Evolutionary conservation across 2,797 vertebrate species (phyloP).

Genomic region (Eutrigla gurnardus): DNA sequence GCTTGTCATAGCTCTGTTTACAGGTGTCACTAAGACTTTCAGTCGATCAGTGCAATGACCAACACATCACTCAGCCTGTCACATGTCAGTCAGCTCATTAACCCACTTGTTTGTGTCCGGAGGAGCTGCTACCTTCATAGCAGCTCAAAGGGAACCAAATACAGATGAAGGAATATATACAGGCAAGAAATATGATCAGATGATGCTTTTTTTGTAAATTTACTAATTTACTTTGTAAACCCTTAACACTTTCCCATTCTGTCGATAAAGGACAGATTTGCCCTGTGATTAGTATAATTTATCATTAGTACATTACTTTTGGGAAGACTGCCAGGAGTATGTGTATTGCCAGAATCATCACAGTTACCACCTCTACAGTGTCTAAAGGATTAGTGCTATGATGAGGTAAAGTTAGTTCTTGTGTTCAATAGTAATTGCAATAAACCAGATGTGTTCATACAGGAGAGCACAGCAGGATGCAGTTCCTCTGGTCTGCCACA

Average conservation of each 20-base stretch:
- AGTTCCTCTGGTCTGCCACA: neutral
- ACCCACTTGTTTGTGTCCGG: slow-evolving; percentile 16
- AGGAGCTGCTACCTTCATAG: neutral
- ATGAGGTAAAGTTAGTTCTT: slow-evolving; percentile 31
- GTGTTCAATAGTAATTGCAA: slow-evolving; percentile 15
- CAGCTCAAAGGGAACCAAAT: neutral
- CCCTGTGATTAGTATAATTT: slow-evolving; percentile 32
- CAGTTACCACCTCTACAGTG: slow-evolving; percentile 25
- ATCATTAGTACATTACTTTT: slow-evolving; percentile 39
- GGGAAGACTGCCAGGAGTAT: slow-evolving; percentile 9
- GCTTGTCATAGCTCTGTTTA: slow-evolving; percentile 26
- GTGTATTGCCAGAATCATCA: slow-evolving; percentile 38
- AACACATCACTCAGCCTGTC: slow-evolving; percentile 22
- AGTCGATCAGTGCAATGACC: slow-evolving; percentile 18
- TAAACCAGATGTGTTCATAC: slow-evolving; percentile 5
- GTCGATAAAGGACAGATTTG: slow-evolving; percentile 15
- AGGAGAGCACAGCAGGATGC: neutral
- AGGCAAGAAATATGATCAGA: neutral
- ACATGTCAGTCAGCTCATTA: slow-evolving; percentile 12
- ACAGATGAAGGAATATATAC: neutral
- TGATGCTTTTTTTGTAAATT: neutral
- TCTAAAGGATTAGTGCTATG: slow-evolving; percentile 31
- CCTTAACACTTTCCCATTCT: slow-evolving; percentile 6
- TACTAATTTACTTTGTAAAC: too few relatives aligned
- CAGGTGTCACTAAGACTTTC: slow-evolving; percentile 22